These are phyloP conservation scores for Pantala flavescens DNA, from an alignment of 1,140 invertebrate species.

Conservation along the genomic window DNA sequence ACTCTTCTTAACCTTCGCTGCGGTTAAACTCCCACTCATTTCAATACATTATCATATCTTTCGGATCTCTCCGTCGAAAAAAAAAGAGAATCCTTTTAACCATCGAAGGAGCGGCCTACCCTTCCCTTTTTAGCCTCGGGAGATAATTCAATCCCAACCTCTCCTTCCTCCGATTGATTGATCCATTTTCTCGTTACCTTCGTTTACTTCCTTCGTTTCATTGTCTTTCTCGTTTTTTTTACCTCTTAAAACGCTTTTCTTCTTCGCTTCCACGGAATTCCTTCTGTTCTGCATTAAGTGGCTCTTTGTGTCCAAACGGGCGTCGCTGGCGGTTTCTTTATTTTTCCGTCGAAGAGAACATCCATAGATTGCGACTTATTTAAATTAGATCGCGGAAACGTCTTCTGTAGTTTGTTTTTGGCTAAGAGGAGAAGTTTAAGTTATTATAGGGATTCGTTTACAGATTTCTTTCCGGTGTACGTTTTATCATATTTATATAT, in stretches of 20 bases:
- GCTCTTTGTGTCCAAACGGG: background rate
- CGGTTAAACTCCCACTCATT: conserved; percentile 9
- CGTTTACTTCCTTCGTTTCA: conserved; percentile 14
- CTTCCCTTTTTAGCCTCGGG: conserved; percentile 11
- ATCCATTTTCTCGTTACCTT: conserved; percentile 8
- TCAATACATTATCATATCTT: conserved; percentile 1
- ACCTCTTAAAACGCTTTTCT: too few relatives aligned
- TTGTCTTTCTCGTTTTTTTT: background rate
- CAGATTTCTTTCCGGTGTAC: too few relatives aligned
- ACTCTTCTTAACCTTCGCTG: conserved; percentile 14
- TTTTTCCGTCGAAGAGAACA: background rate
- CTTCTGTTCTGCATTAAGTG: too few relatives aligned
- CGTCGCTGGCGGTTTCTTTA: background rate
- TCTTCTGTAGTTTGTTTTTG: too few relatives aligned
- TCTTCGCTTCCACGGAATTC: too few relatives aligned
- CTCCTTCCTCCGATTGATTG: conserved; percentile 16
- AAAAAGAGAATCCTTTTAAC: background rate
- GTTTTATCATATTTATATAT: too few relatives aligned
- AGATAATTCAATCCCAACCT: conserved; percentile 7
- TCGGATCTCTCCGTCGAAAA: background rate
- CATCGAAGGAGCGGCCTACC: background rate
- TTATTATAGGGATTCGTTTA: too few relatives aligned
- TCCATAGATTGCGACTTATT: too few relatives aligned
- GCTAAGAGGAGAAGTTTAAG: too few relatives aligned
- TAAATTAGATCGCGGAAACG: too few relatives aligned